Conservation (phyloP, 1,140 invertebrate genomes). For the Drosophila kanapiae region DNA sequence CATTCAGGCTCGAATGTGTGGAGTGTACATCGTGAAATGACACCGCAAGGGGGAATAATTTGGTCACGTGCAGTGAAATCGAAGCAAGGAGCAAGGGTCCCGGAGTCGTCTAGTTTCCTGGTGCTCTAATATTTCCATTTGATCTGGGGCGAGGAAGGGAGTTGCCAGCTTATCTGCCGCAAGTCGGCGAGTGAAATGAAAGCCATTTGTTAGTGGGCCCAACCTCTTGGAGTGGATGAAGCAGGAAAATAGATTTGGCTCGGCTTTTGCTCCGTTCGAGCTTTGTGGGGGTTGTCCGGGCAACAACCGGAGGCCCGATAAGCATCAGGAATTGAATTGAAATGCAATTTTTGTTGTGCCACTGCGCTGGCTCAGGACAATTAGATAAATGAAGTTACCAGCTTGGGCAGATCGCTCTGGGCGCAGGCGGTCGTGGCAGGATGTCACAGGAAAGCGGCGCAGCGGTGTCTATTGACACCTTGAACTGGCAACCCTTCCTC, state of each 20-base stretch:
- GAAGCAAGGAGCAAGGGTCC: conserved; percentile 25
- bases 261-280: conserved; percentile 5
- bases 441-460: conserved; percentile 6
- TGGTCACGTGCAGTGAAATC: conserved; percentile 72
- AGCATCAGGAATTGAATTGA: conserved; percentile 72
- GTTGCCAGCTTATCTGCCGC: conserved; percentile 68
- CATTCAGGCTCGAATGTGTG: conserved; percentile 30
- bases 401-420: not conserved
- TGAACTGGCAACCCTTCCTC: conserved; percentile 12
- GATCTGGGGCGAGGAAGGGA: conserved; percentile 35
- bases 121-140: conserved; percentile 63
- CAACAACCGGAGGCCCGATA: conserved; percentile 51
- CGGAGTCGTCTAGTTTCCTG: conserved; percentile 38
- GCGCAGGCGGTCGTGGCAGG: not conserved
- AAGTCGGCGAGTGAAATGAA: conserved; percentile 59
- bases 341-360: conserved; percentile 58
- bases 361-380: conserved; percentile 34
- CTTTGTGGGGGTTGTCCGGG: conserved; percentile 40
- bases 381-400: conserved; percentile 57
- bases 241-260: conserved; percentile 52
- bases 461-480: conserved; percentile 56
- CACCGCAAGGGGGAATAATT: conserved; percentile 51
- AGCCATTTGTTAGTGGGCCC: conserved; percentile 52
- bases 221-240: conserved; percentile 43
- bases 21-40: conserved; percentile 30